Conservation (phyloP, 2,113 vertebrate genomes). For the Sminthopsis crassicaudata region DNA sequence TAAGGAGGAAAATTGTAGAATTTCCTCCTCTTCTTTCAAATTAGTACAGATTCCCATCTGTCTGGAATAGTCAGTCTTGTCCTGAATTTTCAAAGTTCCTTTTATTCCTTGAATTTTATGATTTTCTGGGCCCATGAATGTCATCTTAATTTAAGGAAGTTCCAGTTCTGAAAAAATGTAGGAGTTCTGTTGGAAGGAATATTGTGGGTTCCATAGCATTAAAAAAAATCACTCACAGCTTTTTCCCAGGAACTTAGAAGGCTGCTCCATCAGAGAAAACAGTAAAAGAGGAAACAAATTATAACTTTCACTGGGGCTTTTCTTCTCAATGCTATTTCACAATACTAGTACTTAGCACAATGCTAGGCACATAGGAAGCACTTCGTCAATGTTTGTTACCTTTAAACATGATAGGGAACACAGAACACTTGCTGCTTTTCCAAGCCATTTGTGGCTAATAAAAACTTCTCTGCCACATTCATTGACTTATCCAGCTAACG, state of each 20-base stretch:
- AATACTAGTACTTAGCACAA: neutral
- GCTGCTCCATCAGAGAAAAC: neutral
- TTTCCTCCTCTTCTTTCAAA: conserved; percentile 45
- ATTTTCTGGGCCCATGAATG: conserved; percentile 14
- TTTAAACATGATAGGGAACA: neutral
- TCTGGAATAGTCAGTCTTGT: conserved; percentile 43
- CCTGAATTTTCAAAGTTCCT: conserved; percentile 42
- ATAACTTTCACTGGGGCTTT: neutral
- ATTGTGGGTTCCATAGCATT: neutral
- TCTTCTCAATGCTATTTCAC: neutral
- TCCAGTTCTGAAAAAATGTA: conserved; percentile 13
- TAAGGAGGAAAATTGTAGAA: conserved; percentile 48
- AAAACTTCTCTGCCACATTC: neutral
- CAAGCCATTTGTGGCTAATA: neutral
- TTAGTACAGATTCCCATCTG: conserved; percentile 56
- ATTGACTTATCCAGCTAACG: neutral
- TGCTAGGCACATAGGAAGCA: neutral
- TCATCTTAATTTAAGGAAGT: conserved; percentile 12
- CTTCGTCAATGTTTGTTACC: neutral
- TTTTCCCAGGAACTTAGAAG: neutral
- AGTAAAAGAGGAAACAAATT: neutral
- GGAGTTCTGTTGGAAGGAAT: neutral
- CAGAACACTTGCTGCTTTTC: neutral
- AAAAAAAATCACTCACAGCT: neutral
- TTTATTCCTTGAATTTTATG: conserved; percentile 33